These are phyloP conservation scores for Rhagologus leucostigma DNA, from an alignment of 2,113 vertebrate species.

Conservation along the genomic window DNA sequence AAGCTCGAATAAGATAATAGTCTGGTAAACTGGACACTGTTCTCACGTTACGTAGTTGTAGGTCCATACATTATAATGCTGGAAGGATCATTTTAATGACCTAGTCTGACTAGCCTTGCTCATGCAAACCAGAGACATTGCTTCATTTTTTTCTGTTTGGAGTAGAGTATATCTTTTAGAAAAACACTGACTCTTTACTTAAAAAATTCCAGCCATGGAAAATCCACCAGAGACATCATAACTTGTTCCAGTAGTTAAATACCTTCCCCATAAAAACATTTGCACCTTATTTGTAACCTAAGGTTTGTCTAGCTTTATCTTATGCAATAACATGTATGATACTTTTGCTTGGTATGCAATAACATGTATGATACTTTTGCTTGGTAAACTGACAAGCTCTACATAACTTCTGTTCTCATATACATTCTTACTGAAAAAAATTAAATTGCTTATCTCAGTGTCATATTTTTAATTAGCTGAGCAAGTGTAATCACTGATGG, in stretches of 20 bases:
- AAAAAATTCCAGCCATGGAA: slow-evolving; percentile 43
- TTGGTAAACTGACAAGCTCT: neutral
- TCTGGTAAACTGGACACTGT: neutral
- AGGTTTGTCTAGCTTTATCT: slow-evolving; percentile 22
- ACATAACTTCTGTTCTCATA: neutral
- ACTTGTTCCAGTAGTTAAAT: slow-evolving; percentile 56
- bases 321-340: neutral
- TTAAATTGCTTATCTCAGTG: neutral
- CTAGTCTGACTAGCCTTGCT: neutral
- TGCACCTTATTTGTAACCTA: slow-evolving; percentile 33
- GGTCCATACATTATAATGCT: neutral
- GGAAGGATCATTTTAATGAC: neutral
- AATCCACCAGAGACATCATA: slow-evolving; percentile 37
- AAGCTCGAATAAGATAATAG: neutral
- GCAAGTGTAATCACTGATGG: neutral
- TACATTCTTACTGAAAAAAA: neutral
- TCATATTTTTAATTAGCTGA: neutral
- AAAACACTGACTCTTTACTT: slow-evolving; percentile 62
- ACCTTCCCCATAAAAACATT: slow-evolving; percentile 55
- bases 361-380: neutral
- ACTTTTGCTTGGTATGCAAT: neutral
- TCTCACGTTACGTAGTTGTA: neutral
- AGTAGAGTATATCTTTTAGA: slow-evolving; percentile 52
- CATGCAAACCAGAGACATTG: slow-evolving; percentile 3
- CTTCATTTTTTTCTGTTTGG: slow-evolving; percentile 55